These are phyloP conservation scores for Mus musculus DNA, from an alignment of 2,113 vertebrate genomes.

Conservation along the genomic window GRCm39 chr16:44847501-44848000, in stretches of 20 bases:
- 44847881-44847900: background rate
- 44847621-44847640: background rate
- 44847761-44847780: background rate
- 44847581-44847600: background rate
- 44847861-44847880: background rate
- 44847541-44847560: background rate
- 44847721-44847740: background rate
- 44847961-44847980: background rate
- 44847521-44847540: background rate
- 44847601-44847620: background rate
- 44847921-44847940: background rate
- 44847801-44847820: background rate
- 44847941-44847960: background rate
- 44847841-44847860: background rate
- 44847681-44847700: background rate
- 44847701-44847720: background rate
- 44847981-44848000: background rate
- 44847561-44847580: background rate
- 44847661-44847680: background rate
- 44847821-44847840: background rate
- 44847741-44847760: background rate
- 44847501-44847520: background rate
- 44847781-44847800: background rate
- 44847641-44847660: background rate
- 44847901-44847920: background rate